A percentile compares a stretch with the other conserved stretches of the same genome.
phyloP scores from a whole-genome alignment of 2,113 vertebrate species.

The Indicator maculatus region DNA sequence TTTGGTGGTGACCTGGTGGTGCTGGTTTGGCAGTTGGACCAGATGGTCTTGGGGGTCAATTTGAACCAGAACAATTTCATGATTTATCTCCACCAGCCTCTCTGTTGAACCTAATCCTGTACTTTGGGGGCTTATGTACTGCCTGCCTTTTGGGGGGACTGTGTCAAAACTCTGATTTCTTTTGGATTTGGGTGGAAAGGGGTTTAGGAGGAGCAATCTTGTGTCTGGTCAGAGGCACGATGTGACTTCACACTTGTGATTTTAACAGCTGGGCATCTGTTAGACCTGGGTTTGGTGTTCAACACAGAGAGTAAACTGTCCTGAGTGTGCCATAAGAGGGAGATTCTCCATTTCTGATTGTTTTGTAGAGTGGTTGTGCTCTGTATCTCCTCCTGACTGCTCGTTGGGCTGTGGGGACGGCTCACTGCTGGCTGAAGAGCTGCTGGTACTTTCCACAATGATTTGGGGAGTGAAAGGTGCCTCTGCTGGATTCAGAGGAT shows the following conservation, averaged over 20 bases:
- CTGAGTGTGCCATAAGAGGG: neutral
- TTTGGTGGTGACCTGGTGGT: too few species aligned
- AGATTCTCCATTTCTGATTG: neutral
- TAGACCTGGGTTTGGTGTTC: neutral
- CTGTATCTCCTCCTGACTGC: neutral
- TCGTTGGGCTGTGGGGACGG: neutral
- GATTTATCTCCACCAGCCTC: too few species aligned
- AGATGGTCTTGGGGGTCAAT: too few species aligned
- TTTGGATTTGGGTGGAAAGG: neutral
- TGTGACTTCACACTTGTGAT: neutral
- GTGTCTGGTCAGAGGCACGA: neutral
- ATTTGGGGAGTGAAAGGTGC: neutral
- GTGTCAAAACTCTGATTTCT: neutral
- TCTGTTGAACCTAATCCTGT: neutral
- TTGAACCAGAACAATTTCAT: too few species aligned
- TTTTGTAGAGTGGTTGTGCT: neutral
- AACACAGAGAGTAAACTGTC: neutral
- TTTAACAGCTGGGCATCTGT: neutral
- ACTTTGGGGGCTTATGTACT: neutral
- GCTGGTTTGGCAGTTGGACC: too few species aligned
- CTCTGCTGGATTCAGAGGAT: neutral
- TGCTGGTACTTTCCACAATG: neutral
- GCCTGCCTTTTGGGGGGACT: neutral
- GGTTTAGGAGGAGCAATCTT: neutral
- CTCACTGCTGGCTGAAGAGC: neutral